A percentile compares a stretch with the other conserved stretches of the same genome.
phyloP scores from a whole-genome alignment of 2,797 vertebrate species.

The Steatocranus sp. region DNA sequence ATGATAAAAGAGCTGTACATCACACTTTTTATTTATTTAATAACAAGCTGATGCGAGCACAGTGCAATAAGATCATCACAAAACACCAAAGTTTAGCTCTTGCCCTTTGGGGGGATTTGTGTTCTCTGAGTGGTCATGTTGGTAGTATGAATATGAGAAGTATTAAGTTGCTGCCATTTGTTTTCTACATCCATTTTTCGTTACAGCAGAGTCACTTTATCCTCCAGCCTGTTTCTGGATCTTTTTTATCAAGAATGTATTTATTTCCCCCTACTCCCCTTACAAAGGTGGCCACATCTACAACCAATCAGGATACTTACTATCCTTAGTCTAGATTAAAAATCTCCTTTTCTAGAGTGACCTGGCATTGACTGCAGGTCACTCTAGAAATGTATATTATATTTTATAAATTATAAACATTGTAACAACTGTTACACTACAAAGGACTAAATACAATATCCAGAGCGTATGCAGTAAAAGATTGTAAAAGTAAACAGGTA shows the following conservation, averaged over 20 bases:
- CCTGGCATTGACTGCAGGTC: neutral
- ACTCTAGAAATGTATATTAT: neutral
- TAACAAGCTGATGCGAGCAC: rapidly evolving
- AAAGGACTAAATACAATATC: neutral
- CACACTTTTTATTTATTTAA: neutral
- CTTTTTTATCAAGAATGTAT: neutral
- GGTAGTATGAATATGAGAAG: neutral
- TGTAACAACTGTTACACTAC: no score
- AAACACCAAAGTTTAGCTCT: neutral
- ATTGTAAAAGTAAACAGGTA: neutral
- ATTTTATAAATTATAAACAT: neutral
- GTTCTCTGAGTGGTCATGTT: neutral
- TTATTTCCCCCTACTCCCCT: neutral
- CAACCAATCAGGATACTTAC: neutral
- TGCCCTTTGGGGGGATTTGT: neutral
- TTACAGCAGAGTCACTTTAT: neutral
- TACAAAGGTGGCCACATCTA: neutral
- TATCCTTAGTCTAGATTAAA: neutral
- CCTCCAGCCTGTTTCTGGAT: neutral
- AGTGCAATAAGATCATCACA: neutral
- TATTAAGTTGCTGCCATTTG: neutral
- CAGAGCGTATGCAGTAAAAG: neutral
- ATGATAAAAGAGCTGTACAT: neutral
- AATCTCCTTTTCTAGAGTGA: neutral
- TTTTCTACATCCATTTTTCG: neutral